phyloP scores from a whole-genome alignment of 2,888 invertebrate genomes.

The Cerastis leucographa region DNA sequence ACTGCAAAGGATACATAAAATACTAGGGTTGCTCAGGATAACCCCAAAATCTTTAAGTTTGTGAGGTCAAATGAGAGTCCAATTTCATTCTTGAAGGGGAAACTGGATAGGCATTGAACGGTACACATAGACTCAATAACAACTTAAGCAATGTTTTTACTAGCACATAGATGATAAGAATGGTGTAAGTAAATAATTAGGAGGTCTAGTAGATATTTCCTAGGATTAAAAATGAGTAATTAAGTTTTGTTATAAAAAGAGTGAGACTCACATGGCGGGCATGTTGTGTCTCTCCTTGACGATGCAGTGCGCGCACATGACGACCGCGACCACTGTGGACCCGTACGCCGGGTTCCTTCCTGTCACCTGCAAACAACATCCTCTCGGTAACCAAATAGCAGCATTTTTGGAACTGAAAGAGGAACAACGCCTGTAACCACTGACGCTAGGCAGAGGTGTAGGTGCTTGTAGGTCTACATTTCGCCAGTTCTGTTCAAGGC shows the following conservation, averaged over 20 bases:
- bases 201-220: too few relatives aligned
- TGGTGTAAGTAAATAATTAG: too few relatives aligned
- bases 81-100: too few relatives aligned
- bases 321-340: constrained; percentile 93
- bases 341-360: constrained; percentile 95
- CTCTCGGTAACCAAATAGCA: not conserved
- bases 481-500: not conserved
- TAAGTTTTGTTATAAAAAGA: not conserved
- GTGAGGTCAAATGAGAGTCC: too few relatives aligned
- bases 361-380: constrained; percentile 80
- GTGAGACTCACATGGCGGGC: constrained; percentile 92
- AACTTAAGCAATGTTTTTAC: too few relatives aligned
- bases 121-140: too few relatives aligned
- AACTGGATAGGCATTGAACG: too few relatives aligned
- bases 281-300: constrained; percentile 94
- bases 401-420: not conserved
- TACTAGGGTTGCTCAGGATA: too few relatives aligned
- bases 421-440: not conserved
- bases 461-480: not conserved
- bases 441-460: not conserved
- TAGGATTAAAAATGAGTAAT: too few relatives aligned
- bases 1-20: too few relatives aligned
- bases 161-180: too few relatives aligned
- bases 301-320: constrained; percentile 93
- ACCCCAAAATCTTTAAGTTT: too few relatives aligned